A percentile compares a stretch with the other conserved stretches of the same genome.
Conservation (phyloP, 2,888 invertebrate species). For the Synergus umbraculus region DNA sequence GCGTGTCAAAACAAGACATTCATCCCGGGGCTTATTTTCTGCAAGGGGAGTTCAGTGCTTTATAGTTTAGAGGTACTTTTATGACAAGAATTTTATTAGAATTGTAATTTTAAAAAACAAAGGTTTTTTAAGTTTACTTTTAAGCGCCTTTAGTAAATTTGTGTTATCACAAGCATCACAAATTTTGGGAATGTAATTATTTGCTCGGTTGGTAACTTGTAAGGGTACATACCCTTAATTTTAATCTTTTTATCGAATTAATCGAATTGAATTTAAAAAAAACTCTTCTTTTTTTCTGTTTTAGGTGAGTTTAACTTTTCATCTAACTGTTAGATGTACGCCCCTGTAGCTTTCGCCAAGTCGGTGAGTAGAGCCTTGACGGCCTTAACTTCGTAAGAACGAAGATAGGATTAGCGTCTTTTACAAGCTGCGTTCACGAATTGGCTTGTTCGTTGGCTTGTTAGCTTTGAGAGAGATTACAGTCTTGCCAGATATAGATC, state of each 20-base stretch:
- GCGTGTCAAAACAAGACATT: not conserved
- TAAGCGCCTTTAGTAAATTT: too few species aligned
- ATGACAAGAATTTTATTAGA: too few species aligned
- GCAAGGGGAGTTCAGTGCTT: not conserved
- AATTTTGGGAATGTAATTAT: too few species aligned
- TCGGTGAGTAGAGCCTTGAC: slow-evolving; percentile 58
- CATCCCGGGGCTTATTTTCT: not conserved
- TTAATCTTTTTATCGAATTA: not conserved
- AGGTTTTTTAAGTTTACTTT: too few species aligned
- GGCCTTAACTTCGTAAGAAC: slow-evolving; percentile 47
- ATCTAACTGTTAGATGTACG: not conserved
- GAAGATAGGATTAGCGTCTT: slow-evolving; percentile 48
- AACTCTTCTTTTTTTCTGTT: slow-evolving; percentile 57
- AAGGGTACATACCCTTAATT: too few species aligned
- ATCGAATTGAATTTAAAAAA: not conserved
- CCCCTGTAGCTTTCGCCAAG: slow-evolving; percentile 43
- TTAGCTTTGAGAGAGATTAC: not conserved
- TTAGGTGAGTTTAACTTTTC: slow-evolving; percentile 65
- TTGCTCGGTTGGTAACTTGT: too few species aligned
- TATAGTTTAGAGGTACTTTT: too few species aligned
- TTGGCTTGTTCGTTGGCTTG: not conserved
- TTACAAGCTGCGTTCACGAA: not conserved
- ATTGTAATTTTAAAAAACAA: too few species aligned
- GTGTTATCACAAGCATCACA: too few species aligned
- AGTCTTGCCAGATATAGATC: slow-evolving; percentile 51